Conservation (phyloP, 2,888 invertebrate genomes). For the Nomada goodeniana region DNA sequence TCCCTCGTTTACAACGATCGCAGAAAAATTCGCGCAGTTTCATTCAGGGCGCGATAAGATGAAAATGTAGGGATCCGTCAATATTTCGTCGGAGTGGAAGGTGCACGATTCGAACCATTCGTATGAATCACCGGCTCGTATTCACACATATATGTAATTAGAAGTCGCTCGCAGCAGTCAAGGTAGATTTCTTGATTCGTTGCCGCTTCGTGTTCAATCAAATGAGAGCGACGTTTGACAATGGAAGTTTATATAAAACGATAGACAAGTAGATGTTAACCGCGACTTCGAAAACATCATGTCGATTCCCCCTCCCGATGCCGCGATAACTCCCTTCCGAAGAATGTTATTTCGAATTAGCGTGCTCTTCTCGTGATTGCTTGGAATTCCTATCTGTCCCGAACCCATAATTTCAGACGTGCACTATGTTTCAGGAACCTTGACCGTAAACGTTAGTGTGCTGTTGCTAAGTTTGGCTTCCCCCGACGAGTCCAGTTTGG, state of each 20-base stretch:
- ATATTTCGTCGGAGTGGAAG: too few species aligned
- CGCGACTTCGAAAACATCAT: neutral
- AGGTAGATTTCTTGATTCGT: neutral
- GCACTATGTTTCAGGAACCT: slow-evolving; percentile 90
- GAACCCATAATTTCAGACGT: slow-evolving; percentile 55
- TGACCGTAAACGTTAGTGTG: slow-evolving; percentile 97
- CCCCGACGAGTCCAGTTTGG: slow-evolving; percentile 98
- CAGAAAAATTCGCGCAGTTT: too few species aligned
- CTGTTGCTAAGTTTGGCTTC: slow-evolving; percentile 96
- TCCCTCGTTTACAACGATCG: too few species aligned
- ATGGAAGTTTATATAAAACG: neutral
- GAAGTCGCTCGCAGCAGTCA: slow-evolving; percentile 15
- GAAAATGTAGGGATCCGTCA: too few species aligned
- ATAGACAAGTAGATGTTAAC: neutral
- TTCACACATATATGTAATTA: neutral
- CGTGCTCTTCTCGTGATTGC: slow-evolving; percentile 44
- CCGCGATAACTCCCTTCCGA: slow-evolving; percentile 17
- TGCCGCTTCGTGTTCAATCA: neutral
- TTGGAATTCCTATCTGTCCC: neutral
- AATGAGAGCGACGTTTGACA: neutral
- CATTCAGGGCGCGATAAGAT: too few species aligned
- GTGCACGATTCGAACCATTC: too few species aligned
- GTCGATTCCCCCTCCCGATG: slow-evolving; percentile 11
- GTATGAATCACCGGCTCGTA: neutral
- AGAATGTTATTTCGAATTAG: slow-evolving; percentile 22